A percentile compares a stretch with the other conserved stretches of the same genome.
phyloP scores from a whole-genome alignment of 2,113 vertebrate genomes.

The Mormoops blainvillei region DNA sequence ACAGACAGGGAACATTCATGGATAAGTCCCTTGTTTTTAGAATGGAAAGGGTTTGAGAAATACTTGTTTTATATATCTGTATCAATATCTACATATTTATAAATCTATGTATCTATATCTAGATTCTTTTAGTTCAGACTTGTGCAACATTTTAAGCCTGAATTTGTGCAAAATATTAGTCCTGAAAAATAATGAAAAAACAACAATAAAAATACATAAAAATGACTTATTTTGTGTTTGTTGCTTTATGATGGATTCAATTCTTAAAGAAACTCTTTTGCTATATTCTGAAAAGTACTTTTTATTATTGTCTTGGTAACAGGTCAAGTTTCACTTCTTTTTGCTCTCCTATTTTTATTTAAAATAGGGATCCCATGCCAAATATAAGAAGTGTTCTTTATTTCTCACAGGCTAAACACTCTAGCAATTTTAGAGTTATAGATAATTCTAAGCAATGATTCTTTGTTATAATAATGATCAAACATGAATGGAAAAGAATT shows the following conservation, averaged over 20 bases:
- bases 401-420: background rate
- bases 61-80: background rate
- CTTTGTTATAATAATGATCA: constrained; percentile 42
- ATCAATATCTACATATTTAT: no score
- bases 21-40: background rate
- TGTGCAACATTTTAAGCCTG: background rate
- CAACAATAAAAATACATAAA: background rate
- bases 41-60: background rate
- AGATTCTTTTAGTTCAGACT: background rate
- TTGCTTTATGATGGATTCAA: background rate
- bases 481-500: background rate
- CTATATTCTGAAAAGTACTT: background rate
- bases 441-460: background rate
- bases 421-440: background rate
- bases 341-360: background rate
- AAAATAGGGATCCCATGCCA: background rate
- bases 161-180: background rate
- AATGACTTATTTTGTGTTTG: background rate
- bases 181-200: background rate
- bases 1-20: no score
- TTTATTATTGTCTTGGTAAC: background rate
- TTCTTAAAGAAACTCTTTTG: background rate
- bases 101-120: no score
- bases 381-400: background rate
- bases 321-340: background rate